Conservation (phyloP, 2,797 vertebrate species). For the Salarias fasciatus region DNA sequence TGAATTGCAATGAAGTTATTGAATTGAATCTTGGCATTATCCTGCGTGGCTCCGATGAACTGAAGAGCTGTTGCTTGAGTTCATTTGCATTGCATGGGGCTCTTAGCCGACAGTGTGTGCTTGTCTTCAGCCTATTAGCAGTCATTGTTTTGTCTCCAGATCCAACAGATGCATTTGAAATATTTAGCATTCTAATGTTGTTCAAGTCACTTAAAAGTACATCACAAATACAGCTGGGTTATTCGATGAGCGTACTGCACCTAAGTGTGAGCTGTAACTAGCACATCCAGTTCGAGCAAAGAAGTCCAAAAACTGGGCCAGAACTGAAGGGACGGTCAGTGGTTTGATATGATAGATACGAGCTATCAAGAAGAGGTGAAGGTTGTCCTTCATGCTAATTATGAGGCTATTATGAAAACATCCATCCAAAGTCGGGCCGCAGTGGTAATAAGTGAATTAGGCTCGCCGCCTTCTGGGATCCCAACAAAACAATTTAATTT, state of each 20-base stretch:
- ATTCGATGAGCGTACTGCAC: not conserved
- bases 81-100: slow-evolving; percentile 58
- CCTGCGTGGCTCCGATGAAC: slow-evolving; percentile 38
- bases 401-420: slow-evolving; percentile 13
- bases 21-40: slow-evolving; percentile 43
- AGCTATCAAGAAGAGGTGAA: slow-evolving; percentile 4
- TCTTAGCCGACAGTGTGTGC: slow-evolving; percentile 20
- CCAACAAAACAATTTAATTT: too few species aligned
- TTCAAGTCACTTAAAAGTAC: slow-evolving; percentile 24
- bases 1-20: too few species aligned
- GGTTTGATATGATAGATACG: too few species aligned
- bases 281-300: not conserved
- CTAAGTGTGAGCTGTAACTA: slow-evolving; percentile 17
- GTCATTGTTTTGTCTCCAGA: slow-evolving; percentile 41
- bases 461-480: too few species aligned
- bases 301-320: too few species aligned
- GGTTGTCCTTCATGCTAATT: not conserved
- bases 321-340: too few species aligned
- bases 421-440: not conserved
- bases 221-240: not conserved
- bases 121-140: slow-evolving; percentile 42
- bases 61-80: slow-evolving; percentile 33
- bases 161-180: slow-evolving; percentile 50
- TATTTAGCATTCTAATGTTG: slow-evolving; percentile 51
- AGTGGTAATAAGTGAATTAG: too few species aligned